A percentile compares a stretch with the other conserved stretches of the same genome.
Conservation (phyloP, 2,888 invertebrate species). For the Acleris cristana region DNA sequence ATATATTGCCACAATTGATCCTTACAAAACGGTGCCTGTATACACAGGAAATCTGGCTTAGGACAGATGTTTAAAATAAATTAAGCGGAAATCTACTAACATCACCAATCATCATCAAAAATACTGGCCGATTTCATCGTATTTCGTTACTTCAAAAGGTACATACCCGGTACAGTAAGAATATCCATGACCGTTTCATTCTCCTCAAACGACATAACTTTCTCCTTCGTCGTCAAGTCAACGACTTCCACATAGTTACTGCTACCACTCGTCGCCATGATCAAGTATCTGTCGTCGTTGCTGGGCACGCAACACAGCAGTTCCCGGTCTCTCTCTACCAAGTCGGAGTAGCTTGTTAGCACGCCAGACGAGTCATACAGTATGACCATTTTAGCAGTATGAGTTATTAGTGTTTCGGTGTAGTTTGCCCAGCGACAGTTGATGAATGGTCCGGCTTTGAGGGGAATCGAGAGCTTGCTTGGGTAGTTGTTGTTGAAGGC, state of each 20-base stretch:
- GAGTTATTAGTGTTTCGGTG: slow-evolving; percentile 65
- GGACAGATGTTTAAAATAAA: too few species aligned
- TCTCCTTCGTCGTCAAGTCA: slow-evolving; percentile 63
- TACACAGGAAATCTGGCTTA: too few species aligned
- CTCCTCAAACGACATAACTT: slow-evolving; percentile 62
- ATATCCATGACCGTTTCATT: slow-evolving; percentile 63
- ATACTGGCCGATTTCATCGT: too few species aligned
- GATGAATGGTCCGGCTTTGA: slow-evolving; percentile 60
- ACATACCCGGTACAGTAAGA: slow-evolving; percentile 69
- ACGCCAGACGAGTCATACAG: slow-evolving; percentile 63
- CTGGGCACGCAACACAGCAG: slow-evolving; percentile 66
- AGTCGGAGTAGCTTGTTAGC: slow-evolving; percentile 55
- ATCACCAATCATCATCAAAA: too few species aligned
- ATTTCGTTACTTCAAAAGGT: neutral
- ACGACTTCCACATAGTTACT: slow-evolving; percentile 60
- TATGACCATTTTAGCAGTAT: slow-evolving; percentile 67
- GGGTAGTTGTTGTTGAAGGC: slow-evolving; percentile 62
- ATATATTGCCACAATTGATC: too few species aligned
- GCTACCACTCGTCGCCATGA: slow-evolving; percentile 56
- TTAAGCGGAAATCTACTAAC: too few species aligned
- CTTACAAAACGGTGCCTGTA: too few species aligned
- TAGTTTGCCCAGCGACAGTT: slow-evolving; percentile 72
- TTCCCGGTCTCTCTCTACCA: slow-evolving; percentile 59
- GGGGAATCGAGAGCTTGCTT: slow-evolving; percentile 58
- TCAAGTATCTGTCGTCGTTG: slow-evolving; percentile 64